phyloP scores from a whole-genome alignment of 35 echinoderm and acorn worm genomes.

The Eucidaris tribuloides region DNA sequence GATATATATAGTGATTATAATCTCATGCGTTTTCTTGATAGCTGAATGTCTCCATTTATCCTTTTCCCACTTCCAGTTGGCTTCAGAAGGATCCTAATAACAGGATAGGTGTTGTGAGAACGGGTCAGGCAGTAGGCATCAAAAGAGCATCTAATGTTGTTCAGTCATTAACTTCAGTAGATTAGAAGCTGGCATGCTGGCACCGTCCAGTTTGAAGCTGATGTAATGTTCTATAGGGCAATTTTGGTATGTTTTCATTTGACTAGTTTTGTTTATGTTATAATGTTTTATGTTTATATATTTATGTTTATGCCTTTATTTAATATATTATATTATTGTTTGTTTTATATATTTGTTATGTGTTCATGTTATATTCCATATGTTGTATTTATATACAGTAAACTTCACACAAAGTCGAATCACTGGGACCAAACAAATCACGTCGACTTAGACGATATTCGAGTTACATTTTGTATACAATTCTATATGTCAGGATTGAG shows the following conservation, averaged over 20 bases:
- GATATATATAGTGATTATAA: no score
- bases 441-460: no score
- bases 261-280: no score
- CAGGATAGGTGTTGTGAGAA: constrained; percentile 72
- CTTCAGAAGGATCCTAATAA: constrained; percentile 70
- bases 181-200: constrained; percentile 79
- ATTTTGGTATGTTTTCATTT: no score
- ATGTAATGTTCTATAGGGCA: constrained; percentile 92
- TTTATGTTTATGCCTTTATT: no score
- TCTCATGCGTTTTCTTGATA: background rate
- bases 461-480: no score
- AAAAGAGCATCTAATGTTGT: constrained; percentile 85
- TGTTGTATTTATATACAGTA: no score
- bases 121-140: constrained; percentile 57
- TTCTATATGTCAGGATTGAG: no score
- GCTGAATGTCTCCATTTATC: background rate
- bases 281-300: no score
- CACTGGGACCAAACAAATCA: no score
- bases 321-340: background rate
- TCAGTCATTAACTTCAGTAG: constrained; percentile 81
- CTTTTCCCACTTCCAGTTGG: constrained; percentile 42
- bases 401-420: no score
- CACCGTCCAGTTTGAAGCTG: constrained; percentile 91
- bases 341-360: background rate
- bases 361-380: no score